Evolutionary conservation across 2,888 invertebrate genomes (phyloP), one percentile per base, ranked within the genome.

Genomic region (Morpho deidamia): DNA sequence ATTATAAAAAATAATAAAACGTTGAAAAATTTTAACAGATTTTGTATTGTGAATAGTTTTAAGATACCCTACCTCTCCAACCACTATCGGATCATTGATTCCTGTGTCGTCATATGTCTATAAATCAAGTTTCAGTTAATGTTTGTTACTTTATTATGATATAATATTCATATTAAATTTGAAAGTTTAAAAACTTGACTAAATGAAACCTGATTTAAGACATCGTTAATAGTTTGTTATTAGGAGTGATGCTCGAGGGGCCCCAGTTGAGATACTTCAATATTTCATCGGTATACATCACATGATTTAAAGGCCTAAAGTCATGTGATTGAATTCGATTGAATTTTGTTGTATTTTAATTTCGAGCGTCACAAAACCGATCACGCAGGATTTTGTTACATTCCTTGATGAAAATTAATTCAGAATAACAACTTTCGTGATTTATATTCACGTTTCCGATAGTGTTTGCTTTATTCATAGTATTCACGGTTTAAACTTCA

Each of bases 1-100:
- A 83, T 78, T 82, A 83, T 81, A 83, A 85, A 86, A 83, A 87
- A 85, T 83, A 86, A 88, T 84, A 86, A 88, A 88, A 83, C 71
- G 78, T 85, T 85, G 69, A 84, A 86, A 87, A 83, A 77, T 78
- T 79, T 76, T 55, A 66, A 67, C 76, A 80, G 71, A 71, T 85
- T 85, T 88, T 86, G 70, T 80, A 80, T 87, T 86, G 75, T 74
- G 67, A 69, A 68, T 73, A 69, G 64, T 53, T 63, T 52, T 64
- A 70, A 71, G 68, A 65, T 60, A 68, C 76, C 78, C 67, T 34
- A 54, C 77, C 81, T 76, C 68, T 66, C 68, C 72, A 65, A 63
- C 66, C 78, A 74, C 81, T 79, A 70, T 82, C 81, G 83, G 85
- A 75, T 68, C 61, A 61, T 60, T 69, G 70, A 79, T 75, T 72